phyloP scores from a whole-genome alignment of 2,888 invertebrate genomes.

The Eulithis prunata region DNA sequence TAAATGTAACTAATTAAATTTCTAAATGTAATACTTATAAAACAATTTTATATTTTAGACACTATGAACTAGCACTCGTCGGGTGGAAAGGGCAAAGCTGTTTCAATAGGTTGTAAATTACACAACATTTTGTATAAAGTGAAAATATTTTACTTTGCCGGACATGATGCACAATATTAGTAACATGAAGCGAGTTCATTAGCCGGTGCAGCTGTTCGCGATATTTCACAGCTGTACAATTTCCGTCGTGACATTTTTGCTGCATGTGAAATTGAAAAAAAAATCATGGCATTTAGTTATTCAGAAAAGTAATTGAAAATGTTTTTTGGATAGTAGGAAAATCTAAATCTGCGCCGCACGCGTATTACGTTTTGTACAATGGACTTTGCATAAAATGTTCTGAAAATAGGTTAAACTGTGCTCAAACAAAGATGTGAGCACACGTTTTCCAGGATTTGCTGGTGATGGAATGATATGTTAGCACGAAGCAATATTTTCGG shows the following conservation, averaged over 20 bases:
- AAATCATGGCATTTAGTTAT: constrained; percentile 39
- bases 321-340: constrained; percentile 14
- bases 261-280: constrained; percentile 63
- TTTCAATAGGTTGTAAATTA: constrained; percentile 27
- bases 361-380: no score
- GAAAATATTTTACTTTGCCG: constrained; percentile 56
- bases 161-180: constrained; percentile 70
- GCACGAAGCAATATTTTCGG: no score
- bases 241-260: constrained; percentile 68
- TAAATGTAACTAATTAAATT: no score
- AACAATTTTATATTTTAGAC: background rate
- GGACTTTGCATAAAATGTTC: no score
- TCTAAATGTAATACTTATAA: no score
- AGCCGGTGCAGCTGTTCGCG: constrained; percentile 68
- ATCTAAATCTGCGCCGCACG: no score
- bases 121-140: constrained; percentile 36
- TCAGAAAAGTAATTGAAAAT: constrained; percentile 28
- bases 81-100: background rate
- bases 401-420: no score
- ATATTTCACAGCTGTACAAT: constrained; percentile 72
- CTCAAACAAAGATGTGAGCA: no score
- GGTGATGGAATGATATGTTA: no score
- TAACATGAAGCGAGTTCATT: constrained; percentile 76
- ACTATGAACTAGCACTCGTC: background rate
- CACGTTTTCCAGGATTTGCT: no score